Base-by-base conservation (phyloP, 2,797 vertebrate species). In the Borostomias antarcticus region DNA sequence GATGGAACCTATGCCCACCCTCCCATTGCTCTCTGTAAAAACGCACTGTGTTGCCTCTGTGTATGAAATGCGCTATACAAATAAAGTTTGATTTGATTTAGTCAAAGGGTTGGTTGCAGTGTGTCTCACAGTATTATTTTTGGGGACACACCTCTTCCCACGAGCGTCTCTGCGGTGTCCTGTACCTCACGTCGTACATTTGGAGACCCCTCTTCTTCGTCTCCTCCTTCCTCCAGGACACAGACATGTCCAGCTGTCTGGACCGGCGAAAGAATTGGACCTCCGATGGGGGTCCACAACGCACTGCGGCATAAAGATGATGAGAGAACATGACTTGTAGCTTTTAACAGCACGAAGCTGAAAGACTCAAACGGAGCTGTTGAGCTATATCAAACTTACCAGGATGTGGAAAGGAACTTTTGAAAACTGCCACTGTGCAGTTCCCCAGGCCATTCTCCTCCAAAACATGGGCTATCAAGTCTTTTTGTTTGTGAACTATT, bases 371-470 rank as follows among this genome's bases (percentile, higher is more conserved):
- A 40, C 4, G 11, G 6, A 35, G 0, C 0, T 21, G 2, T 61
- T 19, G 21, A 51, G 45, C 29, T 15, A 9, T 7, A 25, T 6
- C 60, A 17, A 76, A 62, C 86, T 74, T 73, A 92, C 91, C 5
- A 32, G 89, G 28, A 2, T 11, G 6, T 3, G 0, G 1, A 0
- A 76, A 64, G 0, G 10, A 30, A 25, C 66, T 85, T 1, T 1
- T 72, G 68, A 93, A 92, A 37, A 61, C 11, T 0, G 80, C 69
- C 47, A 79, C 78, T 6, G 79, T 77, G 71, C 91, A 93, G 1
- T 73, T 70, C 19, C 10, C 8, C 5, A 53, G 60, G 6, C 75
- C 4, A 1, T 19, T 66, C 53, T 62, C 65, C 53, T 87, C 85
- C 21, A 79, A 40, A 54, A 91, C 74, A 53, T 80, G 66, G 21